These are phyloP conservation scores for Conomelus anceps DNA, from an alignment of 2,888 invertebrate genomes.

Conservation along the genomic window DNA sequence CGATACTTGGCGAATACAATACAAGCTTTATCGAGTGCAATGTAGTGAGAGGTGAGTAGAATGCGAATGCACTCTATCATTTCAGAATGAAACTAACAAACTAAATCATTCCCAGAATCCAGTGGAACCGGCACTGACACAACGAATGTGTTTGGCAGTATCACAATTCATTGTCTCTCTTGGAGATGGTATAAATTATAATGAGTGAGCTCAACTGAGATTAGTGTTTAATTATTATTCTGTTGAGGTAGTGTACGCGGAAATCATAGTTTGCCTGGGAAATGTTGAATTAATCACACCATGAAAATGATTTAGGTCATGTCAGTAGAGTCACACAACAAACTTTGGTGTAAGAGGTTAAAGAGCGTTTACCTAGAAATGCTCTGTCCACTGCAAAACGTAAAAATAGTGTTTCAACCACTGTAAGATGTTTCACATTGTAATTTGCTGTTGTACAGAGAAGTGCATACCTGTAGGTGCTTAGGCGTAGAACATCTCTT, in stretches of 20 bases:
- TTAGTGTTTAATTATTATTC: background rate
- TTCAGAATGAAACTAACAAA: background rate
- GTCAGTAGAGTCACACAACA: too few relatives aligned
- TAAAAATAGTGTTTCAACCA: too few relatives aligned
- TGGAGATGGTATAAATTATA: background rate
- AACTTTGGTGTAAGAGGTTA: too few relatives aligned
- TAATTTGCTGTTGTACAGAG: too few relatives aligned
- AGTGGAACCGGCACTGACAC: background rate
- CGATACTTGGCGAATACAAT: background rate
- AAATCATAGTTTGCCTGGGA: background rate
- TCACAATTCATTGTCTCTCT: background rate
- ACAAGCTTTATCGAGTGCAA: background rate
- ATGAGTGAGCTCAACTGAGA: background rate
- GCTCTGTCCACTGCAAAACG: too few relatives aligned
- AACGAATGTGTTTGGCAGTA: background rate
- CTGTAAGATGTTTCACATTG: too few relatives aligned
- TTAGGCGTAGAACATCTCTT: too few relatives aligned
- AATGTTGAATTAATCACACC: background rate
- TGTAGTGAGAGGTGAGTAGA: background rate
- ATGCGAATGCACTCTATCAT: background rate
- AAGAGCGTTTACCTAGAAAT: too few relatives aligned
- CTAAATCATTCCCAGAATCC: background rate
- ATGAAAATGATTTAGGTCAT: background rate
- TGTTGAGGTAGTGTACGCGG: too few relatives aligned
- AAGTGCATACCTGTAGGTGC: too few relatives aligned